Evolutionary conservation across 2,113 vertebrate species (phyloP).

Genomic region (Rhinoptilus africanus): DNA sequence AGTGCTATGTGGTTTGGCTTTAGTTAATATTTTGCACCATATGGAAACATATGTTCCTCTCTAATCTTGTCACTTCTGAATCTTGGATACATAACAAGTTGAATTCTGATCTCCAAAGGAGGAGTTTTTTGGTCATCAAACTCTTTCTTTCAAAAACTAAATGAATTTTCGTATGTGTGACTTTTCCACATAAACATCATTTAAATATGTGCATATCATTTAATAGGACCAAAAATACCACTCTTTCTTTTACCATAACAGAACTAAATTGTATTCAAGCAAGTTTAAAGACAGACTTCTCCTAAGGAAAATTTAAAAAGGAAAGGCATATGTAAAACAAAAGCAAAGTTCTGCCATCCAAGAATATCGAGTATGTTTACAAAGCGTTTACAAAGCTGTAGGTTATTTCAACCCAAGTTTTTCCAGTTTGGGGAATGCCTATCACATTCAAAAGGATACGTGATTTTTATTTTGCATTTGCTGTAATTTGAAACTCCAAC

Average conservation of each 20-base stretch:
- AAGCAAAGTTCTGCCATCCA: neutral
- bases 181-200: neutral
- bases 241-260: neutral
- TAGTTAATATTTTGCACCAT: neutral
- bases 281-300: neutral
- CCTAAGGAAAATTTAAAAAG: neutral
- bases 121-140: neutral
- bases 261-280: neutral
- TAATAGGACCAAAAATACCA: neutral
- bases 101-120: neutral
- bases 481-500: neutral
- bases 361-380: neutral
- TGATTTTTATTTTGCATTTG: neutral
- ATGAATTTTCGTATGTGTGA: neutral
- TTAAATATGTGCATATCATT: neutral
- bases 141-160: neutral
- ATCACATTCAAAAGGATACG: neutral
- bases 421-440: neutral
- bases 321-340: accelerated
- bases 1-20: neutral
- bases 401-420: neutral
- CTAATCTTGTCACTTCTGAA: neutral
- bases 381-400: neutral
- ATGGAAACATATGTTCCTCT: neutral
- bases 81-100: neutral